A percentile compares a stretch with the other conserved stretches of the same genome.
phyloP scores from a whole-genome alignment of 2,797 vertebrate genomes.

The Pantherophis alleghaniensis region DNA sequence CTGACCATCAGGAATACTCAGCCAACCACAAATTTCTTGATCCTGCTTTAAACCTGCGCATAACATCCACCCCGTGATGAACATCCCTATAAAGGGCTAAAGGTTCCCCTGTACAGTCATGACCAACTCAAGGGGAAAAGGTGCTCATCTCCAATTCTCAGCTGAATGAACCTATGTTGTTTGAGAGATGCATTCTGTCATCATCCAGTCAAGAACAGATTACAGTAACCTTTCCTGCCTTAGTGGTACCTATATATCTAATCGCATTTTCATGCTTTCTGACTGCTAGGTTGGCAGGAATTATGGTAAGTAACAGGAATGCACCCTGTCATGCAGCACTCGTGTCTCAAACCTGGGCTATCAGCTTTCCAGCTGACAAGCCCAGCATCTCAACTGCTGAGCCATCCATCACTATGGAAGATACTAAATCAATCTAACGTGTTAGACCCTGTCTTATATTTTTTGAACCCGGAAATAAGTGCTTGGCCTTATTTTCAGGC shows the following conservation, averaged over 20 bases:
- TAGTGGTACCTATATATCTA: no score
- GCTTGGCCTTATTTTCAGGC: no score
- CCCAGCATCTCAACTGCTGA: no score
- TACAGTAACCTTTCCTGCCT: no score
- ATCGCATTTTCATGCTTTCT: no score
- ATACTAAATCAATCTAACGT: neutral
- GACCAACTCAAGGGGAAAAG: neutral
- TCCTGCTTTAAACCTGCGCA: neutral
- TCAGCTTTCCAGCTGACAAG: no score
- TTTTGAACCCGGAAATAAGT: no score
- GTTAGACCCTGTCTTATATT: no score
- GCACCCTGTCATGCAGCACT: no score
- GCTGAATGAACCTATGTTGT: neutral
- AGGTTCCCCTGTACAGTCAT: neutral
- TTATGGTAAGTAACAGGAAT: no score
- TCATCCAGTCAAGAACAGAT: neutral
- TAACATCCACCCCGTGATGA: neutral
- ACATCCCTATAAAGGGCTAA: neutral
- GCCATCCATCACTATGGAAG: neutral
- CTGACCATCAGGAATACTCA: neutral
- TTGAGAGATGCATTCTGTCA: neutral
- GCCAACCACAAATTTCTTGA: neutral
- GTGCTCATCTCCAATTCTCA: neutral
- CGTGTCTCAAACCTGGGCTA: no score
- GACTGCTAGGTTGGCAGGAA: no score